A percentile compares a stretch with the other conserved stretches of the same genome.
Conservation (phyloP, 2,797 vertebrate species). For the Diceros bicornis region DNA sequence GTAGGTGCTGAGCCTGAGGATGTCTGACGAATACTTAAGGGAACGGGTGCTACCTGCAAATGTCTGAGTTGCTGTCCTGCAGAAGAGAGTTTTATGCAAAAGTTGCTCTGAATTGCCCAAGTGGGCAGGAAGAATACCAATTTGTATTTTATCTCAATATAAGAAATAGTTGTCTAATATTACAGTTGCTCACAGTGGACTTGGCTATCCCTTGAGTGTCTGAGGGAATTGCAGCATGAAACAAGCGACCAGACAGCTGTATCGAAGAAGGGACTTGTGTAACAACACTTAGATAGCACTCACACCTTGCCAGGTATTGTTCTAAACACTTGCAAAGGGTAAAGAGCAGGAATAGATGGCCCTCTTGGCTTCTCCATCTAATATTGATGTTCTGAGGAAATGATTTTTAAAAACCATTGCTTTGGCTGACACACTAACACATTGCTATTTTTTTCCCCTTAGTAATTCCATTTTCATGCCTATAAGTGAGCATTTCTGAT, state of each 20-base stretch:
- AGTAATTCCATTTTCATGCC: background rate
- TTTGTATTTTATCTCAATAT: background rate
- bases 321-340: background rate
- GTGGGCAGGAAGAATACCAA: background rate
- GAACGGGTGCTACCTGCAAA: background rate
- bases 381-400: background rate
- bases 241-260: background rate
- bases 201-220: background rate
- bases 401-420: background rate
- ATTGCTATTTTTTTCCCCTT: background rate
- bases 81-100: background rate
- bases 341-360: background rate
- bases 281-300: background rate
- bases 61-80: background rate
- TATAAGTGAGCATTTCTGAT: background rate
- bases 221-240: background rate
- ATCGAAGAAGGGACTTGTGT: background rate
- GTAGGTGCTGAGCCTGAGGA: background rate
- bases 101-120: background rate
- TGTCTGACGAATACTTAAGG: background rate
- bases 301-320: background rate
- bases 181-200: background rate
- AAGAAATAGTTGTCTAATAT: background rate
- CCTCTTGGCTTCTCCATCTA: background rate
- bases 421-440: background rate